These are phyloP conservation scores for Burhinus oedicnemus DNA, from an alignment of 2,113 vertebrate genomes.

Conservation along the genomic window DNA sequence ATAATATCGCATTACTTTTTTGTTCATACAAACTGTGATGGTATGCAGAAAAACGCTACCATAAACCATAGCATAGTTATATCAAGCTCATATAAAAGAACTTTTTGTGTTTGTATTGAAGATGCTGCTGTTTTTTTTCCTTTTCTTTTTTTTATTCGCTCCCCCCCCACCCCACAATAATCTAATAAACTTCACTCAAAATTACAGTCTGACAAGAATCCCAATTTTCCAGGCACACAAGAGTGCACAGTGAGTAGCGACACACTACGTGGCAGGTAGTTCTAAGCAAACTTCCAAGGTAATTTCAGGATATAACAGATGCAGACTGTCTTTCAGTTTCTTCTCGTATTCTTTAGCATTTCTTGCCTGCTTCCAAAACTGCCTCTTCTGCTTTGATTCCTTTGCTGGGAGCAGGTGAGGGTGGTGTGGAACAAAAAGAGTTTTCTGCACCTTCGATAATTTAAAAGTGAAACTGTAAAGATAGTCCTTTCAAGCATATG, in stretches of 20 bases:
- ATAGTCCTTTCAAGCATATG: not conserved
- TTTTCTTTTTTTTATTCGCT: too few species aligned
- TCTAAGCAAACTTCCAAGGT: not conserved
- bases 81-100: not conserved
- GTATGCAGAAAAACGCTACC: not conserved
- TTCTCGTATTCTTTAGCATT: not conserved
- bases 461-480: slow-evolving; percentile 20
- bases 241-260: not conserved
- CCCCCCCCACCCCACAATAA: accelerated
- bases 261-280: not conserved
- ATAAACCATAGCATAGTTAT: not conserved
- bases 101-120: not conserved
- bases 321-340: not conserved
- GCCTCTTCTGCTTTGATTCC: slow-evolving; percentile 8
- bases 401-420: not conserved
- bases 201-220: not conserved
- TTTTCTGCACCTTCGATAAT: slow-evolving; percentile 7
- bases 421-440: not conserved
- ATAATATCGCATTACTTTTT: not conserved
- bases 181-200: not conserved
- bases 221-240: not conserved
- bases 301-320: not conserved
- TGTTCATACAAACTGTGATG: slow-evolving; percentile 2
- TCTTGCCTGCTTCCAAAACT: not conserved
- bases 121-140: not conserved